A percentile compares a stretch with the other conserved stretches of the same genome.
These are phyloP conservation scores for Monopis laevigella DNA, from an alignment of 2,888 invertebrate genomes.

Conservation along the genomic window DNA sequence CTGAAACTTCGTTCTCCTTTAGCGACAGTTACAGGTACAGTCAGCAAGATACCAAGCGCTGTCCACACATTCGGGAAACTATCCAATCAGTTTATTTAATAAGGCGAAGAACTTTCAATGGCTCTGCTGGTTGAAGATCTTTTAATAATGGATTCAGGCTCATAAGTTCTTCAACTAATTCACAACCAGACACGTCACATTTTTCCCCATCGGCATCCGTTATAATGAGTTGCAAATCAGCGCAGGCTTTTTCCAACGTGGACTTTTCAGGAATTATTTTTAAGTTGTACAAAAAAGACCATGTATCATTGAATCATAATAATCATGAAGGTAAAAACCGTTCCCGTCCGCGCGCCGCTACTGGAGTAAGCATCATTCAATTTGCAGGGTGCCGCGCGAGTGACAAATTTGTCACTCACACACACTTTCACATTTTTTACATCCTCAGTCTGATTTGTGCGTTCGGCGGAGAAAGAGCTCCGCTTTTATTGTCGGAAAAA, in stretches of 20 bases:
- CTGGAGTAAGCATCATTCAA: too few relatives aligned
- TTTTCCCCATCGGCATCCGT: constrained; percentile 17
- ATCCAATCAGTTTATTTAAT: constrained; percentile 18
- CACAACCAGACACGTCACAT: constrained; percentile 16
- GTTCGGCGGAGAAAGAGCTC: too few relatives aligned
- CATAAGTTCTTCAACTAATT: constrained; percentile 18
- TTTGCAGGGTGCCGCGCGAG: too few relatives aligned
- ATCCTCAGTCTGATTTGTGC: too few relatives aligned
- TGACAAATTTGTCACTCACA: too few relatives aligned
- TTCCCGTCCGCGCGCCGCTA: too few relatives aligned
- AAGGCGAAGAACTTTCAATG: constrained; percentile 17
- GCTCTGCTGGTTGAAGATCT: constrained; percentile 17
- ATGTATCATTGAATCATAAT: not conserved
- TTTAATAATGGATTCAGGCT: constrained; percentile 18
- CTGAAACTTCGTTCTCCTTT: constrained; percentile 16
- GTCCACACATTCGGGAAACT: constrained; percentile 17
- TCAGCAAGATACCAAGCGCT: constrained; percentile 15
- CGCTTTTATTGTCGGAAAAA: too few relatives aligned
- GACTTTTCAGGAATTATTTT: constrained; percentile 8
- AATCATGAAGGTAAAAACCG: too few relatives aligned
- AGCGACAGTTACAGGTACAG: constrained; percentile 16
- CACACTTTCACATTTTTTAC: too few relatives aligned
- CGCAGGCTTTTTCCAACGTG: constrained; percentile 15
- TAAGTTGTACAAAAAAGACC: constrained; percentile 4
- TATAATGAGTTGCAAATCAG: constrained; percentile 18